These are phyloP conservation scores for Tetranychus urticae DNA, from an alignment of 1,140 invertebrate genomes.

Conservation along the genomic window DNA sequence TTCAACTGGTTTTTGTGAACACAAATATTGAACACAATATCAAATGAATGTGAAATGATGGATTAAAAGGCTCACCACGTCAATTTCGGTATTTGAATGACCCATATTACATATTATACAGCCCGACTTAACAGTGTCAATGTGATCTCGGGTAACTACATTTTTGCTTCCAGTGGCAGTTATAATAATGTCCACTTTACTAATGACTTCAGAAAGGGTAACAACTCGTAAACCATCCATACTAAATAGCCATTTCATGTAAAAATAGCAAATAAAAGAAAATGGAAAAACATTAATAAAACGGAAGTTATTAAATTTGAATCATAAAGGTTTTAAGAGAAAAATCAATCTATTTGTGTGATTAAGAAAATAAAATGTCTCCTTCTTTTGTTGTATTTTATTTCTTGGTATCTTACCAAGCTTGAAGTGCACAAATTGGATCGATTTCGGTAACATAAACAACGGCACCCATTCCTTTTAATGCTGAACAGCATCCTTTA, in stretches of 20 bases:
- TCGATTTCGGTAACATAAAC: constrained; percentile 93
- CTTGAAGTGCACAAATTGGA: constrained; percentile 90
- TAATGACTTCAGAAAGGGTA: constrained; percentile 73
- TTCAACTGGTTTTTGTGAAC: too few species aligned
- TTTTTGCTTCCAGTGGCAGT: constrained; percentile 86
- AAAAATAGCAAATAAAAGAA: neutral
- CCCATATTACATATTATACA: constrained; percentile 96
- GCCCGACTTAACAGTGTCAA: constrained; percentile 91
- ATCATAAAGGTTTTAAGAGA: neutral
- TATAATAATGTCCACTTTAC: constrained; percentile 76
- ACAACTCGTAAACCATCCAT: constrained; percentile 94
- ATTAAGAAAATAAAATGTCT: neutral
- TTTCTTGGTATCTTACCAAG: constrained; percentile 34
- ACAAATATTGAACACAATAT: neutral
- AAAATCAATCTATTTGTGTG: neutral
- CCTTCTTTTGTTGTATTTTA: constrained; percentile 3
- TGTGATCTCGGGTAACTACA: constrained; percentile 74
- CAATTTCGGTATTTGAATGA: constrained; percentile 92
- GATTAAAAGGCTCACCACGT: constrained; percentile 44
- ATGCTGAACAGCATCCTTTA: constrained; percentile 82
- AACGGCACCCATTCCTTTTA: constrained; percentile 80
- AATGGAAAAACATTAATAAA: neutral
- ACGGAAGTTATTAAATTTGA: neutral
- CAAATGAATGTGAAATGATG: neutral
- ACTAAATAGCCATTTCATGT: constrained; percentile 23